Evolutionary conservation across 1,140 invertebrate genomes (phyloP).

Genomic region (Bemisia tabaci): DNA sequence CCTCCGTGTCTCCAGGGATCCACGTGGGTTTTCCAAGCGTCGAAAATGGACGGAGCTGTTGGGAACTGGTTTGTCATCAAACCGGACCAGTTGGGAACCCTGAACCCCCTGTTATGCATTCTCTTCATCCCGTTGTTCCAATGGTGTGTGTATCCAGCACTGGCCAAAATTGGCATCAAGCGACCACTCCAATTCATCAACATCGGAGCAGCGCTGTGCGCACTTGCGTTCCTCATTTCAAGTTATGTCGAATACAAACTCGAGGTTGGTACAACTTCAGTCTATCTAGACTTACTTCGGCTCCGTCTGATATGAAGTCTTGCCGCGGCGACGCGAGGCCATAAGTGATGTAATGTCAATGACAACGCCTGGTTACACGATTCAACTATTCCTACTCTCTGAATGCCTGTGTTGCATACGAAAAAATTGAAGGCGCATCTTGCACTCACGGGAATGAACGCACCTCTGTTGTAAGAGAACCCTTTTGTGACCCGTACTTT

Average conservation of each 20-base stretch:
- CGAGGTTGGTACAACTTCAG: slow-evolving; percentile 40
- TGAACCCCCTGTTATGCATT: slow-evolving; percentile 77
- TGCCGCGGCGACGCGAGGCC: no score
- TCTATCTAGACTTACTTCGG: slow-evolving; percentile 42
- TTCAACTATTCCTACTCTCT: no score
- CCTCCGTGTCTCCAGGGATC: slow-evolving; percentile 55
- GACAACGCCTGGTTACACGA: no score
- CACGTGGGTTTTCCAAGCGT: slow-evolving; percentile 88
- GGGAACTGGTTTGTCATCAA: slow-evolving; percentile 43
- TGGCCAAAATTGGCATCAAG: slow-evolving; percentile 34
- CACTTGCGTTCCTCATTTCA: slow-evolving; percentile 61
- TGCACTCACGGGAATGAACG: no score
- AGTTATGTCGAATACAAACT: slow-evolving; percentile 49
- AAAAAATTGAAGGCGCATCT: no score
- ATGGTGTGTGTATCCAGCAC: slow-evolving; percentile 46
- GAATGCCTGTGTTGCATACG: no score
- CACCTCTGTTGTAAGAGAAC: no score
- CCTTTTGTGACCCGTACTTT: no score
- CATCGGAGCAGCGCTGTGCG: slow-evolving; percentile 67
- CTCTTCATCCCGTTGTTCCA: slow-evolving; percentile 80
- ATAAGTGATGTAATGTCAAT: no score
- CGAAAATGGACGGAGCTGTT: slow-evolving; percentile 72
- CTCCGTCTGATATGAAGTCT: neutral
- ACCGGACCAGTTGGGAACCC: slow-evolving; percentile 80
- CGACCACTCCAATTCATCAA: slow-evolving; percentile 59